Base-by-base conservation (phyloP, 2,113 vertebrate species). In the Telmatochromis sp. region DNA sequence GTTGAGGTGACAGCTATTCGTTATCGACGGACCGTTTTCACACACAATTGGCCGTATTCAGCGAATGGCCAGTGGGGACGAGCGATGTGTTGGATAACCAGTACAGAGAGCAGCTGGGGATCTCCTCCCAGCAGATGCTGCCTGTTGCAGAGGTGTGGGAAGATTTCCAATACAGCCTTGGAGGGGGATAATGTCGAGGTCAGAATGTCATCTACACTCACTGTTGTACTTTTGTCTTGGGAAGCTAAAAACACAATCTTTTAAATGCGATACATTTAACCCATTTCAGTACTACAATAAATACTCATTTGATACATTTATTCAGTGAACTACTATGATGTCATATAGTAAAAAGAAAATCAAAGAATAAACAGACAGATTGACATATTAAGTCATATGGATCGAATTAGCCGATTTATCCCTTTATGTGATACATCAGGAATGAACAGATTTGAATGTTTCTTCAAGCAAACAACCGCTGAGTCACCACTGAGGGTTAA, bases 21-120 rank as follows among this genome's bases (percentile, higher is more conserved):
- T 90, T 91, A 92, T 94, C 47, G 42, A 92, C 70, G 60, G 82
- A 86, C 65, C 47, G 7, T 85, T 93, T 91, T 93, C 87, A 86
- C 85, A 91, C 86, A 83, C 84, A 83, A 90, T 78, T 78, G 73
- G 73, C 26, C 26, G 5, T 51, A 78, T 78, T 78, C 73, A 78
- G 26, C 15, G 10, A 78, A 78, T 13, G 73, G 73, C 45, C 73
- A 78, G 73, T 78, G 17, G 26, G 26, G 45, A 78, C 10, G 45
- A 78, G 73, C 45, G 5, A 78, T 78, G 45, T 51, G 26, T 88
- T 85, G 87, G 85, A 89, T 86, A 85, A 87, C 68, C 60, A 84
- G 87, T 68, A 79, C 28, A 75, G 26, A 65, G 53, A 92, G 89
- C 92, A 95, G 91, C 89, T 90, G 92, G 85, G 90, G 82, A 89